Base-by-base conservation (phyloP, 2,888 invertebrate genomes). In the Torymus aiolomorphi region DNA sequence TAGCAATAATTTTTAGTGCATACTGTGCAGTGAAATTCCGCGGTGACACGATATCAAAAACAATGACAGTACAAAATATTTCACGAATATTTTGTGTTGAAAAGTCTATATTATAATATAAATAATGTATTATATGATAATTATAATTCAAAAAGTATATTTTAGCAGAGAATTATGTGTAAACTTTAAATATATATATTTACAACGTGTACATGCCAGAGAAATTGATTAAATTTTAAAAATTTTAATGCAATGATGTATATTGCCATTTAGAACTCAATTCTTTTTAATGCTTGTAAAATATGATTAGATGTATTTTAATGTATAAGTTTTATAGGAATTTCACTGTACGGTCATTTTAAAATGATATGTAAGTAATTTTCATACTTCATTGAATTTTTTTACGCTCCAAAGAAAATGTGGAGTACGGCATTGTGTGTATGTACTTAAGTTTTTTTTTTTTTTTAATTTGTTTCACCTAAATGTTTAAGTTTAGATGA, bases 401-500 rank as follows among this genome's bases (percentile, higher is more conserved):
- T 76, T 75, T 57, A 76, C 24, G 63, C 82, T 82, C 80, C 80
- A 76, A 80, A 82, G 74, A 80, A 61, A 80, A 59, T 65, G 61
- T 65, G 80, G 80, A 82, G 82, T 80, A 72, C 42, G 66, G 65
- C 66, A 78, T 80, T 82, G 71, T 67, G 59, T 77, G 54, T 66
- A 73, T 83, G 83, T 84, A 84, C 84, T 84, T 84, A 84, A 82
- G 52, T 76, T 69, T 56, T 78, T 77, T 78, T 77, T 78, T 77
- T 76, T 72, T 56, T 78, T 77, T 78, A 75, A 89, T 90, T 90
- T 90, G 89, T 88, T 88, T 90, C 89, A 87, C 85, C 89, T 90
- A 90, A 90, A 90, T 88, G 85, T 82, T 83, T 81, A 61, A 85
- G 89, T 90, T 90, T 89, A 90, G 90, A 86, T 89, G 90, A 89